Evolutionary conservation across 2,797 vertebrate species (phyloP), one percentile per base, ranked within the genome.

Genomic region (Eidolon dupreanum): DNA sequence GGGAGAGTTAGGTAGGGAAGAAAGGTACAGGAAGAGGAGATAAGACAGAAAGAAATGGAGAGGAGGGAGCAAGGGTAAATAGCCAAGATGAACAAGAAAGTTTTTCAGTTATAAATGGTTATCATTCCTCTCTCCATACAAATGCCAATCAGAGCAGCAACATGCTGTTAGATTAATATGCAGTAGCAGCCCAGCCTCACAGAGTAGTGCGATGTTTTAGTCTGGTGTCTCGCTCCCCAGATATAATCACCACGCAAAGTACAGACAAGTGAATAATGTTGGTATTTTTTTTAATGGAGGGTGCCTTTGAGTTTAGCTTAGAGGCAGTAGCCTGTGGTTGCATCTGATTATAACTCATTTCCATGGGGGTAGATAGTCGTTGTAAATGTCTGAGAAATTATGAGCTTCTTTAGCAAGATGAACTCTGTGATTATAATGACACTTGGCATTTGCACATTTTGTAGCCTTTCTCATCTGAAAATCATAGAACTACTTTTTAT

Each of bases 371-470:
- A 95, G 78, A 93, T 38, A 95, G 88, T 89, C 94, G 55, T 74
- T 96, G 82, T 89, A 96, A 97, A 95, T 97, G 93, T 92, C 92
- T 97, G 92, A 93, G 86, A 95, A 97, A 97, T 97, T 96, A 97
- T 96, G 97, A 95, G 93, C 92, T 95, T 93, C 91, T 97, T 97
- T 88, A 94, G 79, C 89, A 95, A 89, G 90, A 95, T 31, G 83
- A 95, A 96, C 95, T 96, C 88, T 96, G 96, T 97, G 94, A 97
- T 96, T 94, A 73, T 95, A 95, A 97, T 95, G 96, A 95, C 94
- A 95, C 88, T 96, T 94, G 90, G 95, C 97, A 97, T 97, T 94
- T 96, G 83, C 90, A 97, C 90, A 94, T 95, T 95, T 96, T 94
- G 90, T 95, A 93, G 90, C 57, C 90, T 94, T 95, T 96, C 73